These are phyloP conservation scores for Bombus difficillimus DNA, from an alignment of 1,140 invertebrate species.

Conservation along the genomic window DNA sequence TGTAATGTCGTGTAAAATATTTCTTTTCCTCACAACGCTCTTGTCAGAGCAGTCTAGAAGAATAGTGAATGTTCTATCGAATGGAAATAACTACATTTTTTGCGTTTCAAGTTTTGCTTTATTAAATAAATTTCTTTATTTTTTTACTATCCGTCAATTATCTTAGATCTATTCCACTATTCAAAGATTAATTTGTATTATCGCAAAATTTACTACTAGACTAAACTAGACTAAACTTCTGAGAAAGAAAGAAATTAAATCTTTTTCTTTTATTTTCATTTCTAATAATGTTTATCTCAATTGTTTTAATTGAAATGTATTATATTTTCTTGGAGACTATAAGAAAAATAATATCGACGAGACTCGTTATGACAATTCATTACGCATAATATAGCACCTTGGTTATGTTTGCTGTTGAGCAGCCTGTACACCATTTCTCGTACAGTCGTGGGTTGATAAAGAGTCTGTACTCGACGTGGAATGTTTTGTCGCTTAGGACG, in stretches of 20 bases:
- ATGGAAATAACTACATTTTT: background rate
- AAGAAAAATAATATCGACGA: background rate
- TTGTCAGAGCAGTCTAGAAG: background rate
- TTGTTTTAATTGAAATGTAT: background rate
- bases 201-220: too few species aligned
- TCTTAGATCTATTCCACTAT: too few species aligned
- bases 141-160: too few species aligned
- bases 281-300: background rate
- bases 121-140: too few species aligned
- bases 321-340: background rate
- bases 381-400: conserved; percentile 15
- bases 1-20: background rate
- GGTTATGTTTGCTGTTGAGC: conserved; percentile 55
- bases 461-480: conserved; percentile 21
- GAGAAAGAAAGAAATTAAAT: too few species aligned
- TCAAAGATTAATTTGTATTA: too few species aligned
- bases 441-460: conserved; percentile 12
- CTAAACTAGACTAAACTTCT: too few species aligned
- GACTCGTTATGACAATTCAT: too few species aligned
- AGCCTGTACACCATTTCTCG: conserved; percentile 61
- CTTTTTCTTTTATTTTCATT: too few species aligned
- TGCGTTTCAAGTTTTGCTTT: too few species aligned
- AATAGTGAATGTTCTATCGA: background rate
- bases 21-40: background rate
- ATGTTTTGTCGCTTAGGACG: conserved; percentile 24